Base-by-base conservation (phyloP, 1,140 invertebrate species). In the Acyrthosiphon pisum region DNA sequence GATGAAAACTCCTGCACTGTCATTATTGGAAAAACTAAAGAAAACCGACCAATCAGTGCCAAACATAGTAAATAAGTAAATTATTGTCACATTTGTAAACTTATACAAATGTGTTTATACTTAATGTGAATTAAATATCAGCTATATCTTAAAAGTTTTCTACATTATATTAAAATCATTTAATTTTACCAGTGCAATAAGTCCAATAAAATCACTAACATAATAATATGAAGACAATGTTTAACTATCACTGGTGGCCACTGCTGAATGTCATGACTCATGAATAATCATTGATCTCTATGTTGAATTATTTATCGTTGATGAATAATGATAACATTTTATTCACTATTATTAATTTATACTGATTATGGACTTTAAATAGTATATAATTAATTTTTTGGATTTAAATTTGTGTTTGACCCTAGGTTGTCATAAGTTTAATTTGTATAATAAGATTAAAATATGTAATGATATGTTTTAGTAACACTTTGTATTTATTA, bases 1-100 rank as follows among this genome's bases (percentile, higher is more conserved):
- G n/a, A 50, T 56, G 11, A 93, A 86, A 86, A 37, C 35, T 93
- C 37, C 91, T 6, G 6, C 91, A 30, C 6, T 23, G 30, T 84
- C 46, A 2, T 44, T 93, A 44, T 93, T 93, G 35, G 76, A 93
- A 56, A 93, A 93, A 84, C 30, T 84, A n/a, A 84, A 93, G 18
- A 91, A 30, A 91, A 30, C 53, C 6, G 37, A 68, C 46, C 60
- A 44, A 30, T 48, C 44, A 44, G 22, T 41, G 1, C 35, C 23
- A 90, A 56, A 89, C 20, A 44, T 48, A n/a, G 46, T 89, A 30
- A 37, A 89, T 53, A 89, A 53, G 22, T 53, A 89, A 89, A 35
- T 53, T 48, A n/a, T 87, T 37, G 20, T 87, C 11, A 22, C 11
- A 50, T 46, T 87, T 48, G 30, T 88, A 22, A 88, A 35, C 4